A percentile compares a stretch with the other conserved stretches of the same genome.
Conservation (phyloP, 1,140 invertebrate species). For the Bursaphelenchus mucronatus region DNA sequence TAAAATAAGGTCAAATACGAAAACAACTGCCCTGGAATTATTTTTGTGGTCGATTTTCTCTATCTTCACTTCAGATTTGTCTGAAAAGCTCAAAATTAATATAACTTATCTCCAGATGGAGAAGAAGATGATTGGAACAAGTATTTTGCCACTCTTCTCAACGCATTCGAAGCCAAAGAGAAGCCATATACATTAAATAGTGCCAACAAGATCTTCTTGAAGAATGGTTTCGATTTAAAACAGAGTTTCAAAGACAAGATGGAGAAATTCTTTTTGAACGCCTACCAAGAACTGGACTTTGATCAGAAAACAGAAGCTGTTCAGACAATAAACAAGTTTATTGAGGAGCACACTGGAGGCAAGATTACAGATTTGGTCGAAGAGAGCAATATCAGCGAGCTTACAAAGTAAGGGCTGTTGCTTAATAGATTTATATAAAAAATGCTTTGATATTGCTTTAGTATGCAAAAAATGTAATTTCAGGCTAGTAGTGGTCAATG, state of each 20-base stretch:
- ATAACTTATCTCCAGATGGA: too few species aligned
- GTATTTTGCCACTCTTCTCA: too few species aligned
- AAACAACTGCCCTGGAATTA: too few species aligned
- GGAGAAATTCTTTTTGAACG: not conserved
- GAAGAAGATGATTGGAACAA: too few species aligned
- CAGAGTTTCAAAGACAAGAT: not conserved
- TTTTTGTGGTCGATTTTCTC: too few species aligned
- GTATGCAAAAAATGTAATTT: constrained; percentile 1
- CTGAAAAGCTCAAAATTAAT: too few species aligned
- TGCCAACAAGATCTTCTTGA: too few species aligned
- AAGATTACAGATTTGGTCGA: not conserved
- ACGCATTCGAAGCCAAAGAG: too few species aligned
- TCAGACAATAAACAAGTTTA: not conserved
- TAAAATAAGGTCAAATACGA: too few species aligned
- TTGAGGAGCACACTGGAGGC: not conserved
- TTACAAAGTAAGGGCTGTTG: not conserved
- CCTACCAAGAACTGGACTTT: not conserved
- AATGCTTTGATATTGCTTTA: not conserved
- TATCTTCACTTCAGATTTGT: too few species aligned
- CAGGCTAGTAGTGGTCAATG: not conserved
- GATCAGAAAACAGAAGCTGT: not conserved
- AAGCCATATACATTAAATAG: too few species aligned
- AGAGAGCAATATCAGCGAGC: not conserved
- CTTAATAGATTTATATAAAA: not conserved
- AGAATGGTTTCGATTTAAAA: too few species aligned